Base-by-base conservation (phyloP, 2,113 vertebrate species). In the Chloebia gouldiae region DNA sequence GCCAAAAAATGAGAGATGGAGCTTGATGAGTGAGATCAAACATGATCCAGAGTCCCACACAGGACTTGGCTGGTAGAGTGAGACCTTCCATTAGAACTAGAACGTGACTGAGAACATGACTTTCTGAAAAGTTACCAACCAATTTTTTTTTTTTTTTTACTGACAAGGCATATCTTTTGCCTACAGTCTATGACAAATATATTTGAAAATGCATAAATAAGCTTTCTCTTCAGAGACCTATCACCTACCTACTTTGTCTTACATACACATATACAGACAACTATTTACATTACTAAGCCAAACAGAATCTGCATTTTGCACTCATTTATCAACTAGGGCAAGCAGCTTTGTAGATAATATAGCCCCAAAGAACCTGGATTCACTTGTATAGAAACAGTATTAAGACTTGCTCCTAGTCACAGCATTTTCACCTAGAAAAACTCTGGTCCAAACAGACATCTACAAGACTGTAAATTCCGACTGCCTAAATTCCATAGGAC, bases 21-120 rank as follows among this genome's bases (percentile, higher is more conserved):
- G 75, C 25, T 79, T 60, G 20, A 49, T 35, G 12, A 94, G 6
- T 24, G 21, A 82, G 14, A 51, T 14, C 2, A 3, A 30, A 11
- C 14, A 19, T 5, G 21, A 90, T 23, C 15, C 30, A 44, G n/a
- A 76, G 33, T 6, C 13, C 25, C 51, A 44, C 24, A 53, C 1
- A 81, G 19, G 72, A 33, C 3, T 3, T 11, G 40, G 6, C 30
- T 56, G 10, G 6, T 5, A 68, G 14, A 21, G 9, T 0, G 1
- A 88, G 40, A 92, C 35, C 21, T 77, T 69, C 28, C 50, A 69
- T 27, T 30, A 72, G n/a, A 69, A 59, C 13, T 57, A 30, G 25
- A 47, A 73, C 1, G 0, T 15, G 33, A 83, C 33, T 64, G 20
- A 17, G 22, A 75, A 59, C 13, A 69, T 0, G 37, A 16, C 20